Conservation (phyloP, 2,113 vertebrate species). For the Rhinichthys klamathensis region DNA sequence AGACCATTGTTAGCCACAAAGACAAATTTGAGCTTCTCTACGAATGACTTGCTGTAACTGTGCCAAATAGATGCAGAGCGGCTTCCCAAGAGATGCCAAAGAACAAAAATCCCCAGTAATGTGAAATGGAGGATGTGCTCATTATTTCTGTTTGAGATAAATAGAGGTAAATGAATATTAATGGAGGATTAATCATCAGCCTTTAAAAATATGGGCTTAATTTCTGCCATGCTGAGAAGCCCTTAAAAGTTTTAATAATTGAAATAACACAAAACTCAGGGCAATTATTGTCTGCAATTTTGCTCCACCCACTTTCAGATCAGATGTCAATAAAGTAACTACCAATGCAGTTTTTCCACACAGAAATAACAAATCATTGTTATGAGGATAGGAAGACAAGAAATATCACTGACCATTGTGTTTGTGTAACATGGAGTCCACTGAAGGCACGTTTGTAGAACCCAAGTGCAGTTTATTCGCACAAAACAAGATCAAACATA, state of each 20-base stretch:
- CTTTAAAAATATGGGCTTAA: conserved; percentile 23
- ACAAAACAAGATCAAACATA: too few species aligned
- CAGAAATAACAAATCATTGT: background rate
- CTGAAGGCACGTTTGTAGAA: too few species aligned
- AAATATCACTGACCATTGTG: background rate
- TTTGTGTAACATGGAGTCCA: background rate
- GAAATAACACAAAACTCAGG: conserved; percentile 2
- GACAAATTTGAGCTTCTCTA: conserved; percentile 14
- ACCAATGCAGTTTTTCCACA: background rate
- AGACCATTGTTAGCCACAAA: conserved; percentile 11
- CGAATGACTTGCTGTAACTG: conserved; percentile 15
- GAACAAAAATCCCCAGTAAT: conserved; percentile 46
- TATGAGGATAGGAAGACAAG: background rate
- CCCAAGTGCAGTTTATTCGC: too few species aligned
- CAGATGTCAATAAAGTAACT: background rate
- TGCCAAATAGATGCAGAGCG: conserved; percentile 25
- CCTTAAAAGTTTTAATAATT: conserved; percentile 23
- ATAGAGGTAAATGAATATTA: conserved; percentile 51
- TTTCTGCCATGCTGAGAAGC: conserved; percentile 35
- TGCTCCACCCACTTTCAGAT: background rate
- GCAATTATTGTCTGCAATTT: background rate
- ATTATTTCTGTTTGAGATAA: conserved; percentile 52
- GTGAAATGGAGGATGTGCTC: conserved; percentile 40
- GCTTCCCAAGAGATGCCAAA: conserved; percentile 12
- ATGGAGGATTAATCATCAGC: conserved; percentile 42